Percentiles rank a stretch among this genome's conserved stretches.
These are phyloP conservation scores for Natator depressus DNA, from an alignment of 2,113 vertebrate species.

Conservation along the genomic window DNA sequence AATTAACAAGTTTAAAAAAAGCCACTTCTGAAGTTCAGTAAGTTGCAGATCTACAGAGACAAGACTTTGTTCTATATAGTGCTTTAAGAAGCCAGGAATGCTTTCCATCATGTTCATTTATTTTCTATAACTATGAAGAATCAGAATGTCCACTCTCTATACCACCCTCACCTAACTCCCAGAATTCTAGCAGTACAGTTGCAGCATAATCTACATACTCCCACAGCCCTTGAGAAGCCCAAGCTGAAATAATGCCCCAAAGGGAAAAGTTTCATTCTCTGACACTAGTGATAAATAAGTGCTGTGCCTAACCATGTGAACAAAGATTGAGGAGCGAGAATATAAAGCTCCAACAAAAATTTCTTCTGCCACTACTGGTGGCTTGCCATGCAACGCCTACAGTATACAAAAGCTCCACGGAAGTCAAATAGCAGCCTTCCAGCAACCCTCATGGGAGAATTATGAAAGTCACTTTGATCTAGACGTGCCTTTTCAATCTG, in stretches of 20 bases:
- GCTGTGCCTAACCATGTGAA: neutral
- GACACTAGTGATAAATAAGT: neutral
- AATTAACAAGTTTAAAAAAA: neutral
- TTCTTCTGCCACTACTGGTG: neutral
- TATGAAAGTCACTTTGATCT: neutral
- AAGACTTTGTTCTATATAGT: neutral
- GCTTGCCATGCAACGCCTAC: neutral
- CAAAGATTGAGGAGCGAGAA: neutral
- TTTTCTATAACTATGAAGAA: neutral
- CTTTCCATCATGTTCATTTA: neutral
- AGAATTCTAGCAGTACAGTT: neutral
- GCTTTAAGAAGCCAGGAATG: neutral
- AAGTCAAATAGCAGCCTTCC: neutral
- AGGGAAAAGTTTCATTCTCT: neutral
- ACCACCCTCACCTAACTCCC: neutral
- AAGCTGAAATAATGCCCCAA: neutral
- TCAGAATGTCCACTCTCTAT: neutral
- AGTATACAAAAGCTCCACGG: neutral
- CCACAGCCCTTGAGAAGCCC: neutral
- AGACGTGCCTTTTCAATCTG: neutral
- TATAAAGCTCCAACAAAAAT: neutral
- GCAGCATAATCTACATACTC: neutral
- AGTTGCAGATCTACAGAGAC: neutral
- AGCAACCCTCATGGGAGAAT: neutral
- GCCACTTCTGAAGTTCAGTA: neutral